Percentiles rank a stretch among this genome's conserved stretches.
These are phyloP conservation scores for Melitaea cinxia DNA, from an alignment of 1,140 invertebrate species.

Conservation along the genomic window DNA sequence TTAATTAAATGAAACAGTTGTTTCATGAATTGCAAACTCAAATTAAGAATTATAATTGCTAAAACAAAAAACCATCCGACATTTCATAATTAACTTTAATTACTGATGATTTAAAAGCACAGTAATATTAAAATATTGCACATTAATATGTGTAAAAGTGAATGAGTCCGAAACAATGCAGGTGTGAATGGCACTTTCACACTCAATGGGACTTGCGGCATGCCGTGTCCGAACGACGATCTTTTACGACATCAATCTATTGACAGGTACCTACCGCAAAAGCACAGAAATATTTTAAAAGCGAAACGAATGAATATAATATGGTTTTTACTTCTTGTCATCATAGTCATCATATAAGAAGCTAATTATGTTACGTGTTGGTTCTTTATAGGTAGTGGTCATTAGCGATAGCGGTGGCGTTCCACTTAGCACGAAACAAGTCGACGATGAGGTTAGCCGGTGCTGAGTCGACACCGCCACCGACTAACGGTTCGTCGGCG, in stretches of 20 bases:
- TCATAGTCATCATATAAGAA: constrained; percentile 10
- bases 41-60: no score
- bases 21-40: no score
- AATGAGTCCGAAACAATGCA: constrained; percentile 61
- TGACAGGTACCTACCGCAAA: not conserved
- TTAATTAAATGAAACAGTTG: no score
- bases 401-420: constrained; percentile 48
- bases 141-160: constrained; percentile 47
- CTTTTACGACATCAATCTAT: constrained; percentile 11
- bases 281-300: constrained; percentile 3
- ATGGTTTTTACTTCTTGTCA: constrained; percentile 17
- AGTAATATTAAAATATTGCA: constrained; percentile 22
- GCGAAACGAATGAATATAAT: constrained; percentile 6
- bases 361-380: constrained; percentile 16
- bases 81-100: no score
- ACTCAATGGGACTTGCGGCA: constrained; percentile 44
- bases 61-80: no score
- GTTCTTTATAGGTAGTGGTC: constrained; percentile 27
- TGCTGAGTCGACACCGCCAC: constrained; percentile 38
- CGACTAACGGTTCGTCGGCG: constrained; percentile 67
- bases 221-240: constrained; percentile 10
- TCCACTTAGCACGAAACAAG: constrained; percentile 55
- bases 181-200: constrained; percentile 70
- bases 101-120: constrained; percentile 27
- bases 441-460: constrained; percentile 37